Evolutionary conservation across 2,888 invertebrate genomes (phyloP), one percentile per base, ranked within the genome.

Genomic region (Nomada fabriciana): DNA sequence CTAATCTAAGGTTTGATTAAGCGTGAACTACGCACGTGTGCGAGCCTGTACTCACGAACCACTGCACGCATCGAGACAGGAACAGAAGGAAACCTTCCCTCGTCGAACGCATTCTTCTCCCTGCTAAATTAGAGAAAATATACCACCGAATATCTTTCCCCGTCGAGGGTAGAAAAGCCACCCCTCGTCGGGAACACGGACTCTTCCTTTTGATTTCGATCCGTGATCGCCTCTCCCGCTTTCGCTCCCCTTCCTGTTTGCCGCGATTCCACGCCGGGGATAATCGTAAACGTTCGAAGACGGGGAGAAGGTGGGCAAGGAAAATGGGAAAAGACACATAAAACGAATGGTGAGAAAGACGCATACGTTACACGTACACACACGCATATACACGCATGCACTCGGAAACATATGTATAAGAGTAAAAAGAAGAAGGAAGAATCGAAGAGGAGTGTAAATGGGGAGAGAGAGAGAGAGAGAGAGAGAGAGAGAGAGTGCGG

Each of bases 311-410:
- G 23, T 13, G 43, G 47, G 7, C n/a, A 52, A 59, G 18, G 29
- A 15, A 18, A 15, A 47, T 47, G 25, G 9, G 53, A 2, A 18
- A 5, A 23, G 23, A 10, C 36, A 20, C 13, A 65, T 29, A 7
- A 59, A 20, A 60, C 59, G 59, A 59, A 70, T 29, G 20, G 52
- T 10, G 29, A 36, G 59, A 15, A 59, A 64, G n/a, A 43, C 43
- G 43, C 43, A 36, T 5, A 29, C 75, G 75, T 60, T 69, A 86
- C 63, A 79, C 80, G 68, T 36, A 57, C 50, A 68, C 43, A 36
- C 25, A 75, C 61, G 79, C 68, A 59, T 57, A 82, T 36, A 79
- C 72, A 53, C 43, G 1, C 43, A 36, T 25, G 11, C 43, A 60
- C 43, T 43, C 29, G 20, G 23, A 53, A 42, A 29, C 43, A 42